phyloP scores from a whole-genome alignment of 1,140 invertebrate species.

The Anoplophora glabripennis region DNA sequence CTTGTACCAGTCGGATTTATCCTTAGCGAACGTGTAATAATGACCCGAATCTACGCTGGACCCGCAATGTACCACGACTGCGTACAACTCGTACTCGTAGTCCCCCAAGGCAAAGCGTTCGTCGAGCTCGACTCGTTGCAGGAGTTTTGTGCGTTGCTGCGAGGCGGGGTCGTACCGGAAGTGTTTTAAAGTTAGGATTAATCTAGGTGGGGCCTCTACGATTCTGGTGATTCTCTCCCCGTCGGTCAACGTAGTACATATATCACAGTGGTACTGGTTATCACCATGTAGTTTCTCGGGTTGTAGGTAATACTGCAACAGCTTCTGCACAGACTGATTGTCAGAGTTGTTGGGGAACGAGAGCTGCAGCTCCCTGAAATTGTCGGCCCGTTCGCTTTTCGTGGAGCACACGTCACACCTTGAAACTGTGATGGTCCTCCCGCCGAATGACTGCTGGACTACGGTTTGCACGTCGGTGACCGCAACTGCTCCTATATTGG shows the following conservation, averaged over 20 bases:
- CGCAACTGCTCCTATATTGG: conserved; percentile 1
- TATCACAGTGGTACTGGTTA: conserved; percentile 78
- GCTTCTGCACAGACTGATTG: conserved; percentile 62
- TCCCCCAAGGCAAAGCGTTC: conserved; percentile 55
- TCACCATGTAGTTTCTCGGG: conserved; percentile 73
- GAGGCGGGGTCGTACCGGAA: conserved; percentile 74
- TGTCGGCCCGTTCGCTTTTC: conserved; percentile 68
- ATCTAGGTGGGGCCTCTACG: conserved; percentile 67
- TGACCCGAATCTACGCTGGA: conserved; percentile 80
- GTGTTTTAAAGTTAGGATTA: conserved; percentile 77
- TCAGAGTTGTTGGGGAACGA: conserved; percentile 66
- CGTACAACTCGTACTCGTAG: conserved; percentile 68
- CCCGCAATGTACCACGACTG: conserved; percentile 80
- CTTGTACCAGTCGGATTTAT: conserved; percentile 69
- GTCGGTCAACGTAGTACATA: conserved; percentile 71
- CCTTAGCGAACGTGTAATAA: conserved; percentile 79
- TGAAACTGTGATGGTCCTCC: conserved; percentile 68
- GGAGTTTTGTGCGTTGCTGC: conserved; percentile 69
- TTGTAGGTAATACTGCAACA: conserved; percentile 72
- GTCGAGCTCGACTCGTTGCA: conserved; percentile 65
- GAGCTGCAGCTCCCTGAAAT: conserved; percentile 76
- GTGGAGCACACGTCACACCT: conserved; percentile 68
- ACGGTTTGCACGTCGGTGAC: conserved; percentile 46
- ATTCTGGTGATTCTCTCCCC: conserved; percentile 72
- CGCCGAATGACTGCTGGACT: conserved; percentile 71